A percentile compares a stretch with the other conserved stretches of the same genome.
Conservation (phyloP, 2,797 vertebrate genomes). For the Phrynocephalus forsythii region DNA sequence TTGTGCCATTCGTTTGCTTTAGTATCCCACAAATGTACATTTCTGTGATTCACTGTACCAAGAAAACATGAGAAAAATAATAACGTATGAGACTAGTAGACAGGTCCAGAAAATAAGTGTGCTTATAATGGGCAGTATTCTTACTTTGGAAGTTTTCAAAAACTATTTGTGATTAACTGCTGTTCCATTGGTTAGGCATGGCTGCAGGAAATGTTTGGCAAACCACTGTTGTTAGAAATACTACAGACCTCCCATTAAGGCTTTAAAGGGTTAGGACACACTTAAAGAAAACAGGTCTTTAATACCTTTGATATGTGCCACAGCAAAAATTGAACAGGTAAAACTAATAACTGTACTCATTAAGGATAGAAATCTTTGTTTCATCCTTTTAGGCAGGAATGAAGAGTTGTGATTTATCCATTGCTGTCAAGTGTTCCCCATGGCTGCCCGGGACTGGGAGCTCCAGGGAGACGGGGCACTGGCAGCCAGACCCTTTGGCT, state of each 20-base stretch:
- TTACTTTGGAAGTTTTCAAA: neutral
- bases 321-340: neutral
- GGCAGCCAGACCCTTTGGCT: no score
- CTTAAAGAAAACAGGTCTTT: neutral
- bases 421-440: no score
- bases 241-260: neutral
- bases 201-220: neutral
- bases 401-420: neutral
- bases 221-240: neutral
- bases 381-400: no score
- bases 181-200: neutral
- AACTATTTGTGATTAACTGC: neutral
- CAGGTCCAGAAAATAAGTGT: conserved; percentile 5
- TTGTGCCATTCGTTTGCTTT: neutral
- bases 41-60: neutral
- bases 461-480: no score
- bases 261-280: neutral
- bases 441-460: no score
- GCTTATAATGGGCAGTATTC: neutral
- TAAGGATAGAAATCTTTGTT: neutral
- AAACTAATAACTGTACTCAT: neutral
- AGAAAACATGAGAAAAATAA: neutral
- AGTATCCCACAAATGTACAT: neutral
- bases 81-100: neutral
- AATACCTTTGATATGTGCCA: neutral